Percentiles rank a stretch among this genome's conserved stretches.
Conservation (phyloP, 2,113 vertebrate genomes). For the Pangasianodon hypophthalmus region DNA sequence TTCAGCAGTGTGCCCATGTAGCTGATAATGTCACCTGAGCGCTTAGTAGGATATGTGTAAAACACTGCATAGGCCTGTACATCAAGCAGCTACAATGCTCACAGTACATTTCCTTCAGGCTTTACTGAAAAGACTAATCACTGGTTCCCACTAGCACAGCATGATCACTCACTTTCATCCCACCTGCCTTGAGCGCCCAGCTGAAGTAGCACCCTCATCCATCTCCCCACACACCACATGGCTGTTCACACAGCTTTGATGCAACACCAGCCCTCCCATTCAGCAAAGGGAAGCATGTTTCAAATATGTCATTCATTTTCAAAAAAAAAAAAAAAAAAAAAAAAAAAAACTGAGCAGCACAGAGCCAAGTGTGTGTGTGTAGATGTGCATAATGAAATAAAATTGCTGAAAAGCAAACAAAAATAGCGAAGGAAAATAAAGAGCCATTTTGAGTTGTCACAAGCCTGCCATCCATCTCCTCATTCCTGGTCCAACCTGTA, state of each 20-base stretch:
- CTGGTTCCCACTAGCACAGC: conserved; percentile 30
- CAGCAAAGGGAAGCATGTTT: background rate
- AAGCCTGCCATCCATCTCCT: too few relatives aligned
- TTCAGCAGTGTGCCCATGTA: background rate
- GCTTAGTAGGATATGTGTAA: conserved; percentile 11
- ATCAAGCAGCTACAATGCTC: conserved; percentile 39
- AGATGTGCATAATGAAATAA: too few relatives aligned
- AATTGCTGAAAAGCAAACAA: too few relatives aligned
- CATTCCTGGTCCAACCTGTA: too few relatives aligned
- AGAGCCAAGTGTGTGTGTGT: too few relatives aligned
- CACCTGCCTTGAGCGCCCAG: conserved; percentile 34
- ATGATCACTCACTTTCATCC: conserved; percentile 42
- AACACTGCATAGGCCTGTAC: conserved; percentile 24
- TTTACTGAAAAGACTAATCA: conserved; percentile 48
- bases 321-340: background rate
- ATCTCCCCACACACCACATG: conserved; percentile 19
- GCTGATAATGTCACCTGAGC: conserved; percentile 10
- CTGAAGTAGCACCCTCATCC: conserved; percentile 24
- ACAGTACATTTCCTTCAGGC: conserved; percentile 39
- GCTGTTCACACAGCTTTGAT: conserved; percentile 12
- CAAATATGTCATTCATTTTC: background rate
- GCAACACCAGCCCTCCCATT: conserved; percentile 21
- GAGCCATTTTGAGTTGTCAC: too few relatives aligned
- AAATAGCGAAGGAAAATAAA: too few relatives aligned
- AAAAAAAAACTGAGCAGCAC: too few relatives aligned